Conservation (phyloP, 2,888 invertebrate species). For the Megaustenia siamemsis region DNA sequence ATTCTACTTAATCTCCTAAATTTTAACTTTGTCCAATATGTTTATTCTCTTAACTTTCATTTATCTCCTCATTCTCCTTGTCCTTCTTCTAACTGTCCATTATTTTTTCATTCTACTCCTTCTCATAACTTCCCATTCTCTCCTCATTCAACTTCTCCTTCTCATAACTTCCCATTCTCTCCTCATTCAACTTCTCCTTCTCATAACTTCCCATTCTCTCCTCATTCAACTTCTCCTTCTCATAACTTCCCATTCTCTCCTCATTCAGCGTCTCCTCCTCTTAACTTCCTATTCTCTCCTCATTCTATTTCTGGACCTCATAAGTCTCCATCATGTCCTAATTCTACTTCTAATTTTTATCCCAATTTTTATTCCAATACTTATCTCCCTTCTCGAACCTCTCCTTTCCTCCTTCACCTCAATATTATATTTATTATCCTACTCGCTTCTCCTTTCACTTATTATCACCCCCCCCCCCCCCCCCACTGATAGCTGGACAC, state of each 20-base stretch:
- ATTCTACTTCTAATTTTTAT: conserved; percentile 12
- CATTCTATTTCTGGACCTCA: conserved; percentile 87
- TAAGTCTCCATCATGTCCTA: not conserved
- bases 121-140: conserved; percentile 18
- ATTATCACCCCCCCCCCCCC: too few species aligned
- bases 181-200: too few species aligned
- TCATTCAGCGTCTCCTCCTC: conserved; percentile 53
- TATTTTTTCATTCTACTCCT: not conserved
- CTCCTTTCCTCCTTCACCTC: too few species aligned
- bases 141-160: conserved; percentile 34
- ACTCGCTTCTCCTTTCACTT: too few species aligned
- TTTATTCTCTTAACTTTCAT: conserved; percentile 88
- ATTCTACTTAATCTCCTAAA: conserved; percentile 70
- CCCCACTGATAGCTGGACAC: too few species aligned
- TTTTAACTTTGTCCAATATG: conserved; percentile 88
- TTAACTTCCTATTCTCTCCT: conserved; percentile 88
- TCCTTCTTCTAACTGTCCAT: conserved; percentile 80
- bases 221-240: conserved; percentile 19
- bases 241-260: conserved; percentile 24
- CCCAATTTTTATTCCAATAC: too few species aligned
- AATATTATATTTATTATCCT: too few species aligned
- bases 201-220: conserved; percentile 31
- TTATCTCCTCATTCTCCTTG: conserved; percentile 81
- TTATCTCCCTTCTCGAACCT: too few species aligned
- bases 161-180: too few species aligned